These are phyloP conservation scores for Neoarius graeffei DNA, from an alignment of 2,113 vertebrate genomes.

Conservation along the genomic window DNA sequence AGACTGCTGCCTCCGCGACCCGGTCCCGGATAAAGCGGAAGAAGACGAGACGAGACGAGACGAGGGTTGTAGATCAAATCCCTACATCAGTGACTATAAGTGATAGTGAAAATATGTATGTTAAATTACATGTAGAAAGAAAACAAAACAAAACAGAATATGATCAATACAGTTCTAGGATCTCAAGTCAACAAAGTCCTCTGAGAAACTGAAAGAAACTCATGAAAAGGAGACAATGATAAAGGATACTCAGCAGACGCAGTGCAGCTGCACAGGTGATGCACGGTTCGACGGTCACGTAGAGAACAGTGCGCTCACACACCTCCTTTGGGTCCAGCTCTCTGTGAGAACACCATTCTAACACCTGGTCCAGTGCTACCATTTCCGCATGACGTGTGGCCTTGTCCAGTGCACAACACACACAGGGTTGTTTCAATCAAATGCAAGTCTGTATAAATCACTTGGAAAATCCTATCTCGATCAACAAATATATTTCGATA, in stretches of 20 bases:
- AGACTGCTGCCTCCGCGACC: no score
- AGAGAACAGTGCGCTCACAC: constrained; percentile 76
- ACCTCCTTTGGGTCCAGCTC: constrained; percentile 68
- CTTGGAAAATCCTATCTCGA: neutral
- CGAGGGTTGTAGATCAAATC: neutral
- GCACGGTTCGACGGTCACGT: constrained; percentile 95
- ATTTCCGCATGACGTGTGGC: constrained; percentile 97
- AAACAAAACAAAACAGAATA: neutral
- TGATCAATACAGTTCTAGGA: neutral
- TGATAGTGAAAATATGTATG: neutral
- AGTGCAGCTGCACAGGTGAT: constrained; percentile 93
- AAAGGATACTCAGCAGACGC: constrained; percentile 89
- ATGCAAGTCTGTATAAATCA: neutral
- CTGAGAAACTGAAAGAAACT: neutral
- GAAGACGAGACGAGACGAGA: no score
- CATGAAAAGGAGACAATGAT: neutral
- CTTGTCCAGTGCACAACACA: constrained; percentile 63
- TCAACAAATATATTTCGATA: neutral
- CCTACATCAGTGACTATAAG: neutral
- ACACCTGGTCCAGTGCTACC: constrained; percentile 87
- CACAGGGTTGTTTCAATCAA: neutral
- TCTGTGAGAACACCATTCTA: constrained; percentile 80
- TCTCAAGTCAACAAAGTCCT: neutral
- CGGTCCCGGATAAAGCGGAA: no score
- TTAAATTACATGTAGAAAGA: neutral